These are phyloP conservation scores for Theocolax elegans DNA, from an alignment of 1,140 invertebrate species.

Conservation along the genomic window DNA sequence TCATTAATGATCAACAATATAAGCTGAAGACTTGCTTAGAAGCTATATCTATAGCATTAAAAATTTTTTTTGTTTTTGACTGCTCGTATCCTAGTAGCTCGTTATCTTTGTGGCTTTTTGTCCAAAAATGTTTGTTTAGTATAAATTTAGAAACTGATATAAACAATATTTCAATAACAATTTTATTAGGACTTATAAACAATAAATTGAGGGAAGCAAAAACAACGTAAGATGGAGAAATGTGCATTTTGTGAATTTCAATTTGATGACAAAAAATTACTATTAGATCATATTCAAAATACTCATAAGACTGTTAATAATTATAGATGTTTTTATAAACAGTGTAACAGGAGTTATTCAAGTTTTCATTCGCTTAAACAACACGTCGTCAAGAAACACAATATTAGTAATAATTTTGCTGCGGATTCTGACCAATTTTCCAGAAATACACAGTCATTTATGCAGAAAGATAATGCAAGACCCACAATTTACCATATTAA, in stretches of 20 bases:
- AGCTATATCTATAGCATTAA: constrained; percentile 5
- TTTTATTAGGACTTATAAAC: background rate
- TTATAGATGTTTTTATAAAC: background rate
- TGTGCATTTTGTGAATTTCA: background rate
- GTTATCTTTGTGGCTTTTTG: constrained; percentile 17
- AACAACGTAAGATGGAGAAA: background rate
- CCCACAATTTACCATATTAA: no score
- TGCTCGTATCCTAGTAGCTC: constrained; percentile 21
- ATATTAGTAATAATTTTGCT: background rate
- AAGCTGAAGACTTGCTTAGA: background rate
- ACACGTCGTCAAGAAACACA: background rate
- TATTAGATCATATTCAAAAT: background rate
- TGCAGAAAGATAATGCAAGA: no score
- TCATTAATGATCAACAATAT: constrained; percentile 17
- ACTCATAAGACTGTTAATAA: background rate
- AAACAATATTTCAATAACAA: background rate
- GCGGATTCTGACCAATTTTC: background rate
- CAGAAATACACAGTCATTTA: background rate
- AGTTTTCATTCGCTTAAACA: background rate
- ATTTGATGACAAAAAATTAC: background rate
- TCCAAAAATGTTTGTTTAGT: constrained; percentile 23
- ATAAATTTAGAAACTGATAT: background rate
- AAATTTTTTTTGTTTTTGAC: constrained; percentile 28
- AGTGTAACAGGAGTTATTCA: background rate
- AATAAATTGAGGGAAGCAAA: background rate